Conservation (phyloP, 1,140 invertebrate species). For the Orchestia grillus region DNA sequence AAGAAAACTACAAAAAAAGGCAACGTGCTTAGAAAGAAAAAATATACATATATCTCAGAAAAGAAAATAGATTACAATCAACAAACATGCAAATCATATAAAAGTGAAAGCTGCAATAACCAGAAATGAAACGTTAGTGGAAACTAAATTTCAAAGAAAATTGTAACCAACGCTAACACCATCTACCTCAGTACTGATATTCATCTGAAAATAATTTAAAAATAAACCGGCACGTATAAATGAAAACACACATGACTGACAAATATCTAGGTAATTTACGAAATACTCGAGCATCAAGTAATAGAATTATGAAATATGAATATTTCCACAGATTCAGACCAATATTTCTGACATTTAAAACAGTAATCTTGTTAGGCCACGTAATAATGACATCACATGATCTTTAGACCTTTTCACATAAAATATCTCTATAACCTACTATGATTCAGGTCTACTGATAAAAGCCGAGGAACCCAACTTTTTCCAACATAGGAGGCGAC, state of each 20-base stretch:
- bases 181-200: not conserved
- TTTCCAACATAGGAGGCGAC: not conserved
- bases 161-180: not conserved
- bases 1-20: not conserved
- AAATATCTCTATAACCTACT: not conserved
- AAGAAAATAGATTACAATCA: not conserved
- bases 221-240: not conserved
- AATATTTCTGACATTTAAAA: not conserved
- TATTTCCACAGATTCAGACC: not conserved
- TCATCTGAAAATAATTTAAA: not conserved
- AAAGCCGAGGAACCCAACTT: not conserved
- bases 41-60: not conserved
- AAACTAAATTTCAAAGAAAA: not conserved
- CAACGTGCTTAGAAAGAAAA: not conserved
- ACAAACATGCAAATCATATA: not conserved
- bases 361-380: not conserved
- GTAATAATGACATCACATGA: not conserved
- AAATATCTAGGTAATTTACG: not conserved
- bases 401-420: too few relatives aligned
- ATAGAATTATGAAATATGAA: not conserved
- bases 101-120: not conserved
- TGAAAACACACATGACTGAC: not conserved
- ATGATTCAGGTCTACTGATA: not conserved
- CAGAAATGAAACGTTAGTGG: not conserved
- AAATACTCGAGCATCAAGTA: not conserved